Base-by-base conservation (phyloP, 1,140 invertebrate genomes). In the Cydia strobilella region DNA sequence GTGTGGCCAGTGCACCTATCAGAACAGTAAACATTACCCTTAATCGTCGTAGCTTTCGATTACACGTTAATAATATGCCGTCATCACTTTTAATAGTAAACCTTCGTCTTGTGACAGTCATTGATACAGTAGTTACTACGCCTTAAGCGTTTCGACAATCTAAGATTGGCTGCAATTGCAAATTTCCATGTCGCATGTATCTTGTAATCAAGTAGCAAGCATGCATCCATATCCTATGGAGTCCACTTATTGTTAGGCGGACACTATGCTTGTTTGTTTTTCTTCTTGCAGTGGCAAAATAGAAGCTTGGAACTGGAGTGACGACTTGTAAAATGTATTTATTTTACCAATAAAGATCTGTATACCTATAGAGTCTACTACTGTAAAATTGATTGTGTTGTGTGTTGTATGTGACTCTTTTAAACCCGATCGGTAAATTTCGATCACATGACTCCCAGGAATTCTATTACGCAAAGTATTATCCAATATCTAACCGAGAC, bases 11-110 rank as follows among this genome's bases (percentile, higher is more conserved):
- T 69, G 27, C 31, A 42, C n/a, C 65, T 31, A 35, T 39, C 42
- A 15, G 27, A 18, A 69, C 63, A 35, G 65, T 35, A 42, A 69
- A 69, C 31, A 69, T 35, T 69, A 35, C 27, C 65, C 65, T 69
- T 35, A 69, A 69, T 69, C 7, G 27, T 18, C 25, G 63, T 35
- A 35, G 27, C 35, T n/a, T 65, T 65, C 9, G 12, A 35, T 35
- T 10, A 12, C 9, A 27, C n/a, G 31, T 10, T 13, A 31, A n/a
- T 69, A n/a, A n/a, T 69, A 18, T 39, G 13, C 27, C 13, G 63
- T 66, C 25, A 69, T 69, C 31, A 42, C n/a, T 69, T 18, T 31
- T 18, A 69, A 69, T 18, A 39, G 35, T 12, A 5, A 69, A 69
- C n/a, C 31, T 39, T 39, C 65, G 6, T n/a, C 20, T 59, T 59